Base-by-base conservation (phyloP, 2,113 vertebrate species). In the Microtus montanus region DNA sequence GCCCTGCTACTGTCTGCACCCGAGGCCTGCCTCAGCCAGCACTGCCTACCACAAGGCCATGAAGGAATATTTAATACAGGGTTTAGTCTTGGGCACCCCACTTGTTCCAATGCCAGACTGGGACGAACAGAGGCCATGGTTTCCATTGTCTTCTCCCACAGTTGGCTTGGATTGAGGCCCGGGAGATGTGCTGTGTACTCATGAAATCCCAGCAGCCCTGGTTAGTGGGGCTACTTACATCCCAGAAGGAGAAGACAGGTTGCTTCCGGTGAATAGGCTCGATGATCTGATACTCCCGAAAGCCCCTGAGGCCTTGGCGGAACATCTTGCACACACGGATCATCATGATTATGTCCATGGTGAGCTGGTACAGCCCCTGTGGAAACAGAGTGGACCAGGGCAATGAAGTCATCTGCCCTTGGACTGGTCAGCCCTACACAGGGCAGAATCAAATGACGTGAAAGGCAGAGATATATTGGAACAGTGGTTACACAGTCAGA, bases 291-390 rank as follows among this genome's bases (percentile, higher is more conserved):
- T 97, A 98, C 63, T 97, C 97, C 44, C 95, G 96, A 84, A 95
- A 97, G 28, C 94, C 97, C 54, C 92, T 74, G 77, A 98, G 94
- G 35, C 96, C 95, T 70, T 97, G 73, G 88, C 85, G 79, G 63
- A 98, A 98, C 78, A 96, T 96, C 58, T 96, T 96, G 96, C 96
- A 98, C 7, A 95, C 96, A 44, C 95, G 95, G 49, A 95, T 98
- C 97, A 95, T 96, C 35, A 94, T 11, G 7, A 97, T 96, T 79
- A 96, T 54, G n/a, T 97, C 52, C 78, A 75, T 49, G 78, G 85
- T 30, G 78, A 97, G 35, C 35, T 93, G 90, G 91, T 83, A 97
- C 63, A 98, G 89, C 8, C 90, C 96, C 97, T 98, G 87, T 54
- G 94, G 83, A 61, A 86, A 66, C n/a, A 86, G 97, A 96, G 94